Conservation (phyloP, 2,888 invertebrate genomes). For the Creontiades dilutus region DNA sequence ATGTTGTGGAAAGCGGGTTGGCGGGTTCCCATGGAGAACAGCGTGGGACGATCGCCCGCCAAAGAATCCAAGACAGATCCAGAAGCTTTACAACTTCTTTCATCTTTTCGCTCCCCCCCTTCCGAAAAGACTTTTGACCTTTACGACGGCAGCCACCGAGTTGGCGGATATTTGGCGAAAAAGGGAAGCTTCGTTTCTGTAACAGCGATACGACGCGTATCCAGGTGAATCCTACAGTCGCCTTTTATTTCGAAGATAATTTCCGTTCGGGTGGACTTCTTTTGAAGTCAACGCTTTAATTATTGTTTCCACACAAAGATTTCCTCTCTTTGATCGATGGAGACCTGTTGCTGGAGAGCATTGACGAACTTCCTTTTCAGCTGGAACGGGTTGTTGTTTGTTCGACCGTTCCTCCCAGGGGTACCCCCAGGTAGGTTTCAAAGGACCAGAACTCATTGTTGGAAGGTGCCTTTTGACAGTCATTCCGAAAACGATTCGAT, state of each 20-base stretch:
- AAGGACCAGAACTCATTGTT: no score
- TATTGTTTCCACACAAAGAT: constrained; percentile 9
- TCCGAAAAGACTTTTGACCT: background rate
- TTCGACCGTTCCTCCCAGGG: no score
- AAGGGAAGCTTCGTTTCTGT: background rate
- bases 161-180: background rate
- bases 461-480: no score
- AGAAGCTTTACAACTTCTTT: background rate
- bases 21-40: background rate
- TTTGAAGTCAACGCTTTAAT: background rate
- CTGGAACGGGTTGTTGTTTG: background rate
- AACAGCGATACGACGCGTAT: background rate
- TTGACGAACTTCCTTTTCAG: background rate
- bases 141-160: background rate
- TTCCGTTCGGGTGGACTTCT: background rate
- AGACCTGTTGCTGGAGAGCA: background rate
- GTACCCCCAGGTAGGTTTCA: no score
- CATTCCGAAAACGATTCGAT: no score
- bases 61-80: background rate
- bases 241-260: background rate
- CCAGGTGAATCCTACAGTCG: background rate
- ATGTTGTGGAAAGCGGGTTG: background rate
- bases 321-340: constrained; percentile 46
- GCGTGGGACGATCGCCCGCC: background rate
- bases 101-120: background rate